Evolutionary conservation across 2,888 invertebrate genomes (phyloP).

Genomic region (Eupithecia vulgata): DNA sequence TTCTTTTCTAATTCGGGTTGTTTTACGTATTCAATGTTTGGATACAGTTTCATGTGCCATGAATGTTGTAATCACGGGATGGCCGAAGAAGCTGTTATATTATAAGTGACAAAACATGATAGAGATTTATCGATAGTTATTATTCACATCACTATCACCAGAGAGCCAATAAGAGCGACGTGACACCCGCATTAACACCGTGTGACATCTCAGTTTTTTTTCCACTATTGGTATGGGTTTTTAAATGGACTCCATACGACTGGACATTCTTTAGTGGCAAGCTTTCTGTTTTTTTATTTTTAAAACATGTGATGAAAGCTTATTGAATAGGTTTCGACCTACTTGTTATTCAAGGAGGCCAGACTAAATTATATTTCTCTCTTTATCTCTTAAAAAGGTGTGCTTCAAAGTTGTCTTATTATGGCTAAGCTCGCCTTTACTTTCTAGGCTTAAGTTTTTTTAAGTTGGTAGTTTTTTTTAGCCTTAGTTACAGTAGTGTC

Average conservation of each 20-base stretch:
- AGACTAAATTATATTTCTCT: neutral
- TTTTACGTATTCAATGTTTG: neutral
- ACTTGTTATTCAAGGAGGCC: neutral
- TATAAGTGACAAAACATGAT: neutral
- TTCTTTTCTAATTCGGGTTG: neutral
- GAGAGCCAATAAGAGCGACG: constrained; percentile 67
- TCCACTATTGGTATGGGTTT: constrained; percentile 36
- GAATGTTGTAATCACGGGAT: neutral
- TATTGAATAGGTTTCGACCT: neutral
- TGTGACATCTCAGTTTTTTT: constrained; percentile 52
- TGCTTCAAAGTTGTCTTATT: neutral
- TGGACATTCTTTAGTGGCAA: constrained; percentile 22
- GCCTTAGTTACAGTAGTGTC: too few relatives aligned
- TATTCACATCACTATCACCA: constrained; percentile 53
- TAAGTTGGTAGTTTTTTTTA: neutral
- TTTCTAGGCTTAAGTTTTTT: neutral
- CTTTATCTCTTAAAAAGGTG: neutral
- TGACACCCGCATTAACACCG: constrained; percentile 69
- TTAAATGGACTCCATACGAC: constrained; percentile 27
- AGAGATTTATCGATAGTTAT: constrained; percentile 40
- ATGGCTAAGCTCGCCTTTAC: neutral
- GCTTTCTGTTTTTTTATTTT: constrained; percentile 17
- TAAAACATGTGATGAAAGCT: constrained; percentile 29
- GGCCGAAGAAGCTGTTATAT: too few relatives aligned
- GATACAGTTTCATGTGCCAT: neutral